These are phyloP conservation scores for Oryctolagus cuniculus DNA, from an alignment of 2,113 vertebrate species.

Conservation along the genomic window DNA sequence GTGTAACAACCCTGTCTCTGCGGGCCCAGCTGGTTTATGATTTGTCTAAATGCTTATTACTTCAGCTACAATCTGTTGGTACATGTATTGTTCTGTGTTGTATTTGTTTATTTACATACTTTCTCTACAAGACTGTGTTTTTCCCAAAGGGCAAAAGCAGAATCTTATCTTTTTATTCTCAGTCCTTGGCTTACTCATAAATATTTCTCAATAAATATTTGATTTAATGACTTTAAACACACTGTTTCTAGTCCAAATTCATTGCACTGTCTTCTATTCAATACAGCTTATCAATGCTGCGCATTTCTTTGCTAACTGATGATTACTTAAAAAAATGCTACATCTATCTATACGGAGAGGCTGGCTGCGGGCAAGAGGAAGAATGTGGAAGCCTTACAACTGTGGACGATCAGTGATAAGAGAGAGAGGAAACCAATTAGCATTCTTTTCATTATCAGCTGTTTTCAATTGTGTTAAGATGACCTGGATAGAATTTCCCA, in stretches of 20 bases:
- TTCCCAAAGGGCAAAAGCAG: constrained; percentile 32
- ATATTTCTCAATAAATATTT: constrained; percentile 51
- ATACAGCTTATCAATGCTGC: neutral
- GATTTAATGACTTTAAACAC: constrained; percentile 3
- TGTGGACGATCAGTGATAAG: constrained; percentile 65
- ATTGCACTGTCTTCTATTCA: constrained; percentile 1
- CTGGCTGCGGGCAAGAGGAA: constrained; percentile 62
- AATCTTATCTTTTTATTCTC: constrained; percentile 46
- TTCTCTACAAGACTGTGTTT: neutral
- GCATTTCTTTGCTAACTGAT: constrained; percentile 9
- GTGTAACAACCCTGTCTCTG: neutral
- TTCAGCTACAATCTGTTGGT: constrained; percentile 40
- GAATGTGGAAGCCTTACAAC: constrained; percentile 62
- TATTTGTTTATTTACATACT: constrained; percentile 37
- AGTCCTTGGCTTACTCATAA: neutral
- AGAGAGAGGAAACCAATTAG: constrained; percentile 75
- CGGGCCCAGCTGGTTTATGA: neutral
- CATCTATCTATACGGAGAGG: constrained; percentile 19
- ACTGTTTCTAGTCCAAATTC: neutral
- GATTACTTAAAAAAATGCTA: neutral
- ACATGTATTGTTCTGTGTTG: neutral
- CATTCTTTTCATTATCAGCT: constrained; percentile 74
- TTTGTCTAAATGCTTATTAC: constrained; percentile 57
- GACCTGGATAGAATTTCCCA: constrained; percentile 71
- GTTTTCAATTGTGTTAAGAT: constrained; percentile 75